These are phyloP conservation scores for Zhuqinia jingwanae DNA, from an alignment of 2,888 invertebrate genomes.

Conservation along the genomic window DNA sequence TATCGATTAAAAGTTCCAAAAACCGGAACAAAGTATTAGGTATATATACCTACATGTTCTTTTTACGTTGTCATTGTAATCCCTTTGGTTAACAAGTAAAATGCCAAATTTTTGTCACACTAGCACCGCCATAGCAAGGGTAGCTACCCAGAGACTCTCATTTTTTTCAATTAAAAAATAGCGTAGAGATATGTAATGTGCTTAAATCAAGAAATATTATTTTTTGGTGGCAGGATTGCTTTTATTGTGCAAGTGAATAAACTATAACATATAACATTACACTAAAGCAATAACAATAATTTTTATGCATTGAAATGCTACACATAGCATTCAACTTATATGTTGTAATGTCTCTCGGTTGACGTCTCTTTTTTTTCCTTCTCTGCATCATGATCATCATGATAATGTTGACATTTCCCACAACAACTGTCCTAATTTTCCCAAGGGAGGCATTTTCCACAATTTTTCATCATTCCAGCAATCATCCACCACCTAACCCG, in stretches of 20 bases:
- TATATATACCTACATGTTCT: constrained; percentile 5
- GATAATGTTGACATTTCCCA: constrained; percentile 79
- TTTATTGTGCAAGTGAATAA: too few species aligned
- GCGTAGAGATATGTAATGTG: too few species aligned
- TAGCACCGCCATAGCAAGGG: too few species aligned
- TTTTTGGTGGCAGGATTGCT: too few species aligned
- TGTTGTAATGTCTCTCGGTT: constrained; percentile 77
- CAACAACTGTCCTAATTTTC: constrained; percentile 79
- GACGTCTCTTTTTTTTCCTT: constrained; percentile 77
- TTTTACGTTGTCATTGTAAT: too few species aligned
- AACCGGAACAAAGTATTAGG: constrained; percentile 8
- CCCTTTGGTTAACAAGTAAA: constrained; percentile 20
- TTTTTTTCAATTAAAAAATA: too few species aligned
- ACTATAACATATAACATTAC: too few species aligned
- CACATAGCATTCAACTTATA: not conserved
- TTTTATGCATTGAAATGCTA: not conserved
- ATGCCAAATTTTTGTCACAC: constrained; percentile 48
- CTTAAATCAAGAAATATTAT: too few species aligned
- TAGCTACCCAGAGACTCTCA: too few species aligned
- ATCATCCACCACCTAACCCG: not conserved
- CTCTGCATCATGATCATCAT: too few species aligned
- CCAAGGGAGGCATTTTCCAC: constrained; percentile 78
- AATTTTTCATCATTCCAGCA: constrained; percentile 52
- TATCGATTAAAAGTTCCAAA: not conserved
- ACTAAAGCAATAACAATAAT: constrained; percentile 19